These are phyloP conservation scores for Lycophotia porphyrea DNA, from an alignment of 2,888 invertebrate genomes.

Conservation along the genomic window DNA sequence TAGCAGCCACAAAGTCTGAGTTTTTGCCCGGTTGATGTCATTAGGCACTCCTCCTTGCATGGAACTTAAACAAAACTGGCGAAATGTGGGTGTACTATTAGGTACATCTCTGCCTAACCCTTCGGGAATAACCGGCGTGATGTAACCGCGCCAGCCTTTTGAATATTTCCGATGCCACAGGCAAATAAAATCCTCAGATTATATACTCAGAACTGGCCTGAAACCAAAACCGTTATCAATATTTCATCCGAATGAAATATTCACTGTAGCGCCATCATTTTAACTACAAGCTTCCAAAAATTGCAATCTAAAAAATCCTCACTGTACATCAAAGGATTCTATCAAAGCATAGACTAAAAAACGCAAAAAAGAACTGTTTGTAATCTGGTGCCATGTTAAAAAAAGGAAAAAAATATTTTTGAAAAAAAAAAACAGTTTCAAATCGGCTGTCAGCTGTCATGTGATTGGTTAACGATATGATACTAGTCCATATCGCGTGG, in stretches of 20 bases:
- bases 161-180: not conserved
- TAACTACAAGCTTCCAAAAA: constrained; percentile 30
- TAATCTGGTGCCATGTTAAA: constrained; percentile 58
- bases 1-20: too few relatives aligned
- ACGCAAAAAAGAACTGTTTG: constrained; percentile 35
- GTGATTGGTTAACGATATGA: constrained; percentile 64
- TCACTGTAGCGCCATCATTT: constrained; percentile 43
- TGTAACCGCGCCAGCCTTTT: not conserved
- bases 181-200: not conserved
- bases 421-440: constrained; percentile 29
- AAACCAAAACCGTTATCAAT: constrained; percentile 30
- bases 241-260: constrained; percentile 48
- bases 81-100: too few relatives aligned
- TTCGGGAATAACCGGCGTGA: not conserved
- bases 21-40: too few relatives aligned
- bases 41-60: too few relatives aligned
- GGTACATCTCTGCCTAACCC: not conserved
- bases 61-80: too few relatives aligned
- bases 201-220: not conserved
- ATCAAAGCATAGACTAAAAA: constrained; percentile 38
- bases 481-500: constrained; percentile 49
- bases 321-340: constrained; percentile 47
- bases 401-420: constrained; percentile 3
- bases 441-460: constrained; percentile 61
- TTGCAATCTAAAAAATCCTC: constrained; percentile 44